Base-by-base conservation (phyloP, 2,888 invertebrate species). In the Platycheirus rosarum region DNA sequence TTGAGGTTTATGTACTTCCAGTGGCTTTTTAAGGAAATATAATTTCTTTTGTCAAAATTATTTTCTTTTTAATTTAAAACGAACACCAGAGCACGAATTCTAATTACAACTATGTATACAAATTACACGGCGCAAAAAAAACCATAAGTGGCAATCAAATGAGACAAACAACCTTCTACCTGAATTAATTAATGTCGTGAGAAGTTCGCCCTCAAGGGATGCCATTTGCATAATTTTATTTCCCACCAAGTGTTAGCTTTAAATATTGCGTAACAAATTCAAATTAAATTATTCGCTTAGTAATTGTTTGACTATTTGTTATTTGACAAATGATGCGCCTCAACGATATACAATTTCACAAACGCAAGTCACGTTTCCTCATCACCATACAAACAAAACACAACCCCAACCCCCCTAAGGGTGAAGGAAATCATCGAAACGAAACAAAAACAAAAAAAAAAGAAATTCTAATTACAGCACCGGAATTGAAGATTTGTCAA, bases 301-400 rank as follows among this genome's bases (percentile, higher is more conserved):
- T 53, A 66, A 70, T 65, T 71, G 57, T 23, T 51, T 51, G 44
- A 71, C 32, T 78, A 53, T 71, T 66, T 73, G 20, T 37, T 29
- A 4, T 37, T 23, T 32, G 8, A n/a, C 13, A 37, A 46, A 62
- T 65, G 29, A 37, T 46, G 63, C 65, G 40, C 13, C 11, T 37
- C 9, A 32, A 60, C 65, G 46, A 69, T 62, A 51, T 57, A 51
- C 9, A 69, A 63, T 69, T 66, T 53, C 26, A 18, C 26, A 53
- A 71, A 66, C 57, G 11, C 66, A 46, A 65, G 79, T 79, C 74
- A 79, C 79, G 74, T 68, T 68, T 74, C 49, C 57, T 35, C 42
- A 26, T 63, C 48, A 14, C 18, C 51, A 32, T 68, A 51, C 49
- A 55, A 60, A 40, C 23, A 42, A 74, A 66, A 2, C 37, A 40